Evolutionary conservation across 2,797 vertebrate genomes (phyloP), one percentile per base, ranked within the genome.

Genomic region (Parambassis ranga): DNA sequence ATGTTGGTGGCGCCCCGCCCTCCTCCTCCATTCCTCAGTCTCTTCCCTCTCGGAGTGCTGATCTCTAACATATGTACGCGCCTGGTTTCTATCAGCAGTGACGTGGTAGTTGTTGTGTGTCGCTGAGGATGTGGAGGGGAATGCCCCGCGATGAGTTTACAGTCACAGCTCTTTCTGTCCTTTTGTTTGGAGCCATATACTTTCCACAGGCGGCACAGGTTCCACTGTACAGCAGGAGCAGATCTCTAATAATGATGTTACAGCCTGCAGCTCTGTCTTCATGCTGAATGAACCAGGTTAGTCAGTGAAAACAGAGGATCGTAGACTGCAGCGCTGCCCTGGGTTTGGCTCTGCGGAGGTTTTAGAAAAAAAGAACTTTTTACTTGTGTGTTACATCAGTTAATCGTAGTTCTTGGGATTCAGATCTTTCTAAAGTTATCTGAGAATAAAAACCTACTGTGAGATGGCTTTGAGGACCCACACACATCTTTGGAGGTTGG

Each of bases 31-130:
- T 33, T 49, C 14, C 43, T 24, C 5, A 20, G 32, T 4, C 7
- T 33, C 28, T 14, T n/a, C 10, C 52, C 23, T 58, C 38, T 28
- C n/a, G 1, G 31, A 35, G 49, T 48, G 43, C 67, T 71, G 57
- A 75, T 78, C 58, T 62, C 50, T 71, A 68, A 77, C 71, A 75
- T 9, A 23, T 77, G 75, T 24, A 23, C 3, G 0, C 10, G 33
- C 15, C 62, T 57, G 68, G 38, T 69, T 43, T 42, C 22, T 20
- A 15, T 64, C 68, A 33, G 47, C 2, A 15, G 2, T 56, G 50
- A 71, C 15, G 32, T 55, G 36, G 51, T 0, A 7, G 48, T 67
- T 52, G 46, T 48, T 41, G 23, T 16, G 37, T 44, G 27, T 27
- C 7, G 5, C 18, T 6, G n/a, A 22, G 47, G 33, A 55, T n/a